Percentiles rank a stretch among this genome's conserved stretches.
Evolutionary conservation across 2,797 vertebrate genomes (phyloP).

Genomic region (Myripristis jacobus): DNA sequence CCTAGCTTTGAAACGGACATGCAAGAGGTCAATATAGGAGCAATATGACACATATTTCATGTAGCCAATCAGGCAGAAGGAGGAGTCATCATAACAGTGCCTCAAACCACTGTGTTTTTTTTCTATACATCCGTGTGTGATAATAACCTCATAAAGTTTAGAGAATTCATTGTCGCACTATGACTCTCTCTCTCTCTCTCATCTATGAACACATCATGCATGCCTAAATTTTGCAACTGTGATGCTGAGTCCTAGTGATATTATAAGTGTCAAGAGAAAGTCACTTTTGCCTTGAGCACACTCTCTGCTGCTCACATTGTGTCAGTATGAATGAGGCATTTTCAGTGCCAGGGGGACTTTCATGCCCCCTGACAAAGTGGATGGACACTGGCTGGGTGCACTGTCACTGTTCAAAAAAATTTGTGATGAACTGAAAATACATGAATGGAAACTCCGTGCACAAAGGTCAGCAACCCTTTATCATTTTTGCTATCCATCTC

Average conservation of each 20-base stretch:
- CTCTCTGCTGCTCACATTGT: not conserved
- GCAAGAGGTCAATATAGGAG: not conserved
- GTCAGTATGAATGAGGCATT: not conserved
- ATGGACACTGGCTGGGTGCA: not conserved
- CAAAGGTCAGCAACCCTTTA: conserved; percentile 17
- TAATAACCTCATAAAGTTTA: too few species aligned
- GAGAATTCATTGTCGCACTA: not conserved
- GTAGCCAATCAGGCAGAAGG: conserved; percentile 43
- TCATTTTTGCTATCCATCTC: conserved; percentile 26
- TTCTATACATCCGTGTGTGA: not conserved
- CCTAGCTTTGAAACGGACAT: conserved; percentile 25
- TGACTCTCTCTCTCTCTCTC: not conserved
- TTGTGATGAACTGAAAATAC: not conserved
- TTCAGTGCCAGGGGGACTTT: not conserved
- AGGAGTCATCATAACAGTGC: conserved; percentile 18
- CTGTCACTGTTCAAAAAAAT: not conserved
- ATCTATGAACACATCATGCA: too few species aligned
- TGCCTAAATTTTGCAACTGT: not conserved
- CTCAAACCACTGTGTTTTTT: not conserved
- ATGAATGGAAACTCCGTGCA: not conserved
- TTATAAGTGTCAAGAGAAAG: not conserved
- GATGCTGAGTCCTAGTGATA: not conserved
- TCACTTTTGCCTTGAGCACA: not conserved
- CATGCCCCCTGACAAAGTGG: not conserved
- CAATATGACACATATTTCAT: conserved; percentile 22